Conservation (phyloP, 1,140 invertebrate genomes). For the Panagrolaimus sp. region DNA sequence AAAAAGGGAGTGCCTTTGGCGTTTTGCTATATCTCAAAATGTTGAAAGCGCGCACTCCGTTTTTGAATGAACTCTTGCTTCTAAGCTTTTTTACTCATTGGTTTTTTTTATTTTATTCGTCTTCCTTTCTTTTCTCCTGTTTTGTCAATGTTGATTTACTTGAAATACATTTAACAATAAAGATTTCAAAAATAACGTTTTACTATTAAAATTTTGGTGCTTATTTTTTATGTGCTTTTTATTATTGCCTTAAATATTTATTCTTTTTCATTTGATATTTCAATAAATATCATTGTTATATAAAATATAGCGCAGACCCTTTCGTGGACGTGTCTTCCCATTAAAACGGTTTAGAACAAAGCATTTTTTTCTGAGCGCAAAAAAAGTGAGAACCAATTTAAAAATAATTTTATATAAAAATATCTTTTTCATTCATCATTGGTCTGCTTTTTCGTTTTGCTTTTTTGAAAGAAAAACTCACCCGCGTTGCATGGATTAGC, state of each 20-base stretch:
- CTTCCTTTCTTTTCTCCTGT: neutral
- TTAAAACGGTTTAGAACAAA: no score
- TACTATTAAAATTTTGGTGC: neutral
- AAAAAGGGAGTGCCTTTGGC: slow-evolving; percentile 12
- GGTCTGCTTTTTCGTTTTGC: neutral
- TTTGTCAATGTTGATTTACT: neutral
- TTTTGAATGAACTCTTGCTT: neutral
- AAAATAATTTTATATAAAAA: slow-evolving; percentile 1
- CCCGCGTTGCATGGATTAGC: neutral
- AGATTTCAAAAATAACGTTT: slow-evolving; percentile 4
- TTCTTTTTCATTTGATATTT: no score
- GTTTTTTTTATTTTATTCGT: neutral
- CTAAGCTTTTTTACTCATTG: slow-evolving; percentile 3
- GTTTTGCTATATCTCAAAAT: slow-evolving; percentile 15
- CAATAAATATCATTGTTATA: no score
- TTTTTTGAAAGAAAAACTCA: neutral
- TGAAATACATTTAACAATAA: neutral
- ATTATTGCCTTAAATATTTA: no score
- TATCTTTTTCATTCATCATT: slow-evolving; percentile 8
- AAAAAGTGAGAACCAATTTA: no score
- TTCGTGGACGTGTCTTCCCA: no score
- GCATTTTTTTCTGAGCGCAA: no score
- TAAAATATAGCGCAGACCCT: no score
- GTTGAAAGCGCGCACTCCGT: no score
- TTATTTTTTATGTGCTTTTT: no score